Evolutionary conservation across 2,113 vertebrate genomes (phyloP).

Genomic region (Haliaeetus leucogaster): DNA sequence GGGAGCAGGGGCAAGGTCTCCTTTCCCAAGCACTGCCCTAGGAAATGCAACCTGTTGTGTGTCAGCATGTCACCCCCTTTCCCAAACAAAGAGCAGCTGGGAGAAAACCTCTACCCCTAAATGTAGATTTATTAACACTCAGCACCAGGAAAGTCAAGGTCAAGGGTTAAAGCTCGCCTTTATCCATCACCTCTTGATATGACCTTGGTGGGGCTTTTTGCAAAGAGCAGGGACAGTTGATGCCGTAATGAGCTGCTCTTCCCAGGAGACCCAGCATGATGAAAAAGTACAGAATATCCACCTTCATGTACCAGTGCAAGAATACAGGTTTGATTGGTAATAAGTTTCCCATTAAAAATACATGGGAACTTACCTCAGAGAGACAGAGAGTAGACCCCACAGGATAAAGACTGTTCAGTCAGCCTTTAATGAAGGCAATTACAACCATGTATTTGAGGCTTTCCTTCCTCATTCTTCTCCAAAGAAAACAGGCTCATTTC

Average conservation of each 20-base stretch:
- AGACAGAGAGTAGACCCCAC: background rate
- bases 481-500: constrained; percentile 11
- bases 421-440: constrained; percentile 36
- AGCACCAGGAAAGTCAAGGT: constrained; percentile 52
- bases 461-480: background rate
- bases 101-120: constrained; percentile 40
- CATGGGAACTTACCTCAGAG: constrained; percentile 14
- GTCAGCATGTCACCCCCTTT: background rate
- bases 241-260: constrained; percentile 11
- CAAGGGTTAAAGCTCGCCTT: constrained; percentile 61
- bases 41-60: constrained; percentile 51
- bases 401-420: constrained; percentile 5
- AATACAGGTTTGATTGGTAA: constrained; percentile 21
- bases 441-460: background rate
- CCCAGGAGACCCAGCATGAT: constrained; percentile 34
- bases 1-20: background rate
- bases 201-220: constrained; percentile 47
- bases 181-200: constrained; percentile 53
- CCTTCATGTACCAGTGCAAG: constrained; percentile 12
- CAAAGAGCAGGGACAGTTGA: constrained; percentile 62
- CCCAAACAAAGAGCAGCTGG: constrained; percentile 43
- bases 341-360: constrained; percentile 57
- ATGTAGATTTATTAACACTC: constrained; percentile 62
- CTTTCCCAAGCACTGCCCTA: background rate
- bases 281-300: constrained; percentile 23